Evolutionary conservation across 2,888 invertebrate genomes (phyloP), one percentile per base, ranked within the genome.

Genomic region (Heliconius ismenius): DNA sequence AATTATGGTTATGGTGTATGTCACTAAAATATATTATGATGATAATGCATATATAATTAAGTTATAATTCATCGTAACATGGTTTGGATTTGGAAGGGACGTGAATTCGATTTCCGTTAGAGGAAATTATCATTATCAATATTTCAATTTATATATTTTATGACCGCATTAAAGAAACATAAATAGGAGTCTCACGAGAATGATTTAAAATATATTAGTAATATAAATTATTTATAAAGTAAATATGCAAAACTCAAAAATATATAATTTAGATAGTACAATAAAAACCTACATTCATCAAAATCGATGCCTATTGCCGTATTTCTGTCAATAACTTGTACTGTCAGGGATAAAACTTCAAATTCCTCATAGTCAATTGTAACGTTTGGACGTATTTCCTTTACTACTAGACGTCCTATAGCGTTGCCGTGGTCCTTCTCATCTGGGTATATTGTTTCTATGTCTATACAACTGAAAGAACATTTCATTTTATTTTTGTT

Each of bases 311-410:
- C 94, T n/a, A 91, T 83, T 68, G 87, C 87, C 1, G 95, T 95
- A 69, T 93, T 91, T 1, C 82, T 81, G 81, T 96, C 96, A 1
- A 87, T 88, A 3, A 95, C 95, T 54, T 90, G 85, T 62, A 96
- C 87, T 0, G 89, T 89, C 67, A 96, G 89, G 85, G 95, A 95
- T 32, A 96, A 87, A 24, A 95, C 91, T 81, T 96, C 96, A 81
- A 95, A 95, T 85, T 90, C 89, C 84, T 96, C 96, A 83, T 92
- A 96, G 87, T 96, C 95, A 49, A 95, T 93, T 77, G 94, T 94
- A 62, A 93, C 88, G 49, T 84, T 86, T 4, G 83, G 62, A 10
- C 90, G 80, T 77, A 94, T 90, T 84, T 93, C 90, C 39, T 84
- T 86, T 4, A 92, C 94, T 1, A 88, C 79, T 4, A 95, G 79